Base-by-base conservation (phyloP, 1,140 invertebrate genomes). In the Gonioctena quinquepunctata region DNA sequence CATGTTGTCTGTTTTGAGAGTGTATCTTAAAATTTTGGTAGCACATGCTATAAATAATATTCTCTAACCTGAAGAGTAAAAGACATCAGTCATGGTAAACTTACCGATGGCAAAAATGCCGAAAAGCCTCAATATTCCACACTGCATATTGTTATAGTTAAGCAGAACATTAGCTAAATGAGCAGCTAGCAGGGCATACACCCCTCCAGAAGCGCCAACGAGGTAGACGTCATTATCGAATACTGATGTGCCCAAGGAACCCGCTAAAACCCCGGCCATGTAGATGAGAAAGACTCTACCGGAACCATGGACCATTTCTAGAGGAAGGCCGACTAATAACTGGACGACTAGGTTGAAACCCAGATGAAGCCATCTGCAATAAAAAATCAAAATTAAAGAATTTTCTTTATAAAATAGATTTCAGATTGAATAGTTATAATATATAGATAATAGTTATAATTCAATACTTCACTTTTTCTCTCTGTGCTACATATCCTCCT, bases 241-340 rank as follows among this genome's bases (percentile, higher is more conserved):
- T 57, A 98, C 94, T 61, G 96, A 97, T 52, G 96, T 97, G 57
- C 94, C 95, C 69, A 98, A 84, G 16, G 95, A 97, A 79, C 95
- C 95, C 71, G 96, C 95, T 67, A 97, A 84, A 21, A 98, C 96
- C 52, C 96, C 96, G 3, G 96, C 93, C 85, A 96, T 91, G 85
- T 99, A 99, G 64, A 98, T 94, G 65, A 93, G 90, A 18, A 91
- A 93, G 76, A 97, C 95, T 72, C 96, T 88, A 57, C 91, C 86
- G 23, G 93, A 95, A 3, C 95, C 96, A 82, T 98, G 96, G n/a
- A 97, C 95, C 96, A 98, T 98, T 86, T 98, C 96, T 75, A 98
- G 83, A 0, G 96, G 96, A 69, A 97, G 87, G 48, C 96, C 96
- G 72, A 98, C 93, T 69, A 94, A 83, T 69, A 96, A 84, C 86